phyloP scores from a whole-genome alignment of 2,888 invertebrate genomes.

The Hirudinaria manillensis region DNA sequence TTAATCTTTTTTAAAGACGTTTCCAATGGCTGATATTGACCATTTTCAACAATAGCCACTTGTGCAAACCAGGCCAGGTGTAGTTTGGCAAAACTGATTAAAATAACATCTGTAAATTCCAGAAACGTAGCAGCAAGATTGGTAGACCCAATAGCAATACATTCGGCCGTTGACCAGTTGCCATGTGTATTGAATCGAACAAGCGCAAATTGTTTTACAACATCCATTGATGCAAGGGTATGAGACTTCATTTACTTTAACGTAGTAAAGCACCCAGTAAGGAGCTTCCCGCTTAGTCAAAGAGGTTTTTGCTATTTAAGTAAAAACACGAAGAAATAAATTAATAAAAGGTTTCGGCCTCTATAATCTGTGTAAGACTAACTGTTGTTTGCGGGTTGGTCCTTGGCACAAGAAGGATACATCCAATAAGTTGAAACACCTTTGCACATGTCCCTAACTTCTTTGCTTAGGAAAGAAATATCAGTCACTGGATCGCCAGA shows the following conservation, averaged over 20 bases:
- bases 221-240: constrained; percentile 22
- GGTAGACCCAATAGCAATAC: constrained; percentile 9
- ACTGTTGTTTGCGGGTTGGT: too few relatives aligned
- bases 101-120: too few relatives aligned
- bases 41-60: neutral
- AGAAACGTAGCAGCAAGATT: too few relatives aligned
- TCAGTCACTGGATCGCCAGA: constrained; percentile 8
- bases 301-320: too few relatives aligned
- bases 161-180: neutral
- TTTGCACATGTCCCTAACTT: constrained; percentile 13
- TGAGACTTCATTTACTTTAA: neutral
- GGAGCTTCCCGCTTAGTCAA: constrained; percentile 18
- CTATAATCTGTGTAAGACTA: too few relatives aligned
- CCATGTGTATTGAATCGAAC: neutral
- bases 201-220: constrained; percentile 13
- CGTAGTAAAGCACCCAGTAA: neutral
- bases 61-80: neutral
- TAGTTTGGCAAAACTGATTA: neutral
- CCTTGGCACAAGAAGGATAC: constrained; percentile 5
- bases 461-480: constrained; percentile 16
- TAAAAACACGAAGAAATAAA: too few relatives aligned
- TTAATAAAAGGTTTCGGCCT: too few relatives aligned
- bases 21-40: neutral
- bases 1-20: too few relatives aligned
- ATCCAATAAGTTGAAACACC: constrained; percentile 25